These are phyloP conservation scores for Mythimna pallens DNA, from an alignment of 2,888 invertebrate species.

Conservation along the genomic window DNA sequence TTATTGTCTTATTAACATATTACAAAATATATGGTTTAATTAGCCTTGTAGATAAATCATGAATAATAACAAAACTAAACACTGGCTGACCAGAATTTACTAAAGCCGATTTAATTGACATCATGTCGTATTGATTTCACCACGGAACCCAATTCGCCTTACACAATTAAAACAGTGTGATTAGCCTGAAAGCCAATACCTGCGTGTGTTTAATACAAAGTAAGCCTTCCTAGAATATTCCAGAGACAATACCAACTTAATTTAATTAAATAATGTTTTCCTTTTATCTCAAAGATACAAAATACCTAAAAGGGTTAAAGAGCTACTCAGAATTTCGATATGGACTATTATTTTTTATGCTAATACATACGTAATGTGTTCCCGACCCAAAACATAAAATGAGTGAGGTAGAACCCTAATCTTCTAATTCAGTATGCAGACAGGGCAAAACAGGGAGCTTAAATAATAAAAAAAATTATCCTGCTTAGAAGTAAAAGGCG, in stretches of 20 bases:
- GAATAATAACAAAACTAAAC: slow-evolving; percentile 19
- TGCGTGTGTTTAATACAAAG: neutral
- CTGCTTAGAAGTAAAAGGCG: slow-evolving; percentile 58
- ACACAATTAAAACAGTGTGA: slow-evolving; percentile 26
- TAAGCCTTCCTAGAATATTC: slow-evolving; percentile 1
- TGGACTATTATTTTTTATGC: slow-evolving; percentile 60
- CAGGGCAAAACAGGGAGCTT: slow-evolving; percentile 50
- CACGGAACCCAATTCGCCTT: slow-evolving; percentile 7
- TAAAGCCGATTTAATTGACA: slow-evolving; percentile 23
- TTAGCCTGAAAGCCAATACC: slow-evolving; percentile 7
- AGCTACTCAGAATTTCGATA: slow-evolving; percentile 41
- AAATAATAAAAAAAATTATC: slow-evolving; percentile 60
- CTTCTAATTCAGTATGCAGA: slow-evolving; percentile 59
- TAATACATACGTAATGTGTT: slow-evolving; percentile 55
- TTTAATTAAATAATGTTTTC: slow-evolving; percentile 24
- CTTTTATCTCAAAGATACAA: slow-evolving; percentile 43
- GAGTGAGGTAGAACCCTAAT: slow-evolving; percentile 53
- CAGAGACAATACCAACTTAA: neutral
- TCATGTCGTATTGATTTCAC: slow-evolving; percentile 37
- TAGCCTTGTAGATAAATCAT: neutral
- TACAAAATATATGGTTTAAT: neutral
- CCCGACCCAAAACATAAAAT: slow-evolving; percentile 58
- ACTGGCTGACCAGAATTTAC: slow-evolving; percentile 5
- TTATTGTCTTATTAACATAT: neutral
- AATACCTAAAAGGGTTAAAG: slow-evolving; percentile 52